A percentile compares a stretch with the other conserved stretches of the same genome.
phyloP scores from a whole-genome alignment of 2,888 invertebrate species.

The Electrophaes corylata region DNA sequence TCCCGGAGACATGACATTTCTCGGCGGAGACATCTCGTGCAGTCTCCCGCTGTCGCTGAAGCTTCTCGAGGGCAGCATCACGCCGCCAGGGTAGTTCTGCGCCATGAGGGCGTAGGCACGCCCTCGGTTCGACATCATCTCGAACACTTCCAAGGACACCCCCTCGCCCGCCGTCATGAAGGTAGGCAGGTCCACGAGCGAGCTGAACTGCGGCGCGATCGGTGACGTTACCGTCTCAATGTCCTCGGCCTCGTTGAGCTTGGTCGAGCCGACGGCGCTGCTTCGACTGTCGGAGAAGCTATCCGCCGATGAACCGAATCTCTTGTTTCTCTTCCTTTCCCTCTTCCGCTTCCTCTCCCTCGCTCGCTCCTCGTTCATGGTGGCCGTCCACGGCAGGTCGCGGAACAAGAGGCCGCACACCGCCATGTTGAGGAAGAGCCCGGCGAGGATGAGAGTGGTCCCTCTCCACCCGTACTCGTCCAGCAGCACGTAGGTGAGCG shows the following conservation, averaged over 20 bases:
- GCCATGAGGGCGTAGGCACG: slow-evolving; percentile 89
- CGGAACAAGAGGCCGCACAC: slow-evolving; percentile 93
- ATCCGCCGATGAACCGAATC: slow-evolving; percentile 87
- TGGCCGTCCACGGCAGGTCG: slow-evolving; percentile 85
- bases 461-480: slow-evolving; percentile 93
- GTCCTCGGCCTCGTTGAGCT: slow-evolving; percentile 32
- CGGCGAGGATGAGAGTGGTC: slow-evolving; percentile 91
- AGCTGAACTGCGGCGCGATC: slow-evolving; percentile 86
- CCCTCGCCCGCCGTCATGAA: slow-evolving; percentile 91
- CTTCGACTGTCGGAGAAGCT: slow-evolving; percentile 89
- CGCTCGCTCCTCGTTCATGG: slow-evolving; percentile 85
- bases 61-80: slow-evolving; percentile 88
- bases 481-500: slow-evolving; percentile 89
- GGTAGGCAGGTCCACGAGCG: slow-evolving; percentile 93
- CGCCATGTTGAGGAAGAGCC: slow-evolving; percentile 91
- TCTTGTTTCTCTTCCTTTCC: slow-evolving; percentile 82
- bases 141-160: slow-evolving; percentile 90
- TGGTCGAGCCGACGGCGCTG: slow-evolving; percentile 82
- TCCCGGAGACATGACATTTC: too few species aligned
- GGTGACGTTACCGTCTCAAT: slow-evolving; percentile 40
- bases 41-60: slow-evolving; percentile 86
- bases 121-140: slow-evolving; percentile 87
- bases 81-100: slow-evolving; percentile 89
- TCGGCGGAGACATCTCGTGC: slow-evolving; percentile 72
- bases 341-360: slow-evolving; percentile 86